Conservation (phyloP, 2,797 vertebrate genomes). For the Chromis chromis region DNA sequence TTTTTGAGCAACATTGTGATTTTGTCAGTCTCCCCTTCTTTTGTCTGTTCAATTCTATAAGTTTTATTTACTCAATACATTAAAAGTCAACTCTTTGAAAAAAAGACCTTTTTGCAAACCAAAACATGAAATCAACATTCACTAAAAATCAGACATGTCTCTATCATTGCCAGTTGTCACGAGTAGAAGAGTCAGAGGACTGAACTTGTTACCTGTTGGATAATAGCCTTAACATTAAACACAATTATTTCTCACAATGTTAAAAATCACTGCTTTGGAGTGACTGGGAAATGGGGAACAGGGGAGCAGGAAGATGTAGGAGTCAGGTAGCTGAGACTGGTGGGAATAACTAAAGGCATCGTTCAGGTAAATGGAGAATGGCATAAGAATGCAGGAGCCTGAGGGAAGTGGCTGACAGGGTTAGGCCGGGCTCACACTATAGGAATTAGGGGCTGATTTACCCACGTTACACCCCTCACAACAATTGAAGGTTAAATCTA, state of each 20-base stretch:
- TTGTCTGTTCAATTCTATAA: not conserved
- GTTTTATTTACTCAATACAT: not conserved
- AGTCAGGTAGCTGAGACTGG: too few relatives aligned
- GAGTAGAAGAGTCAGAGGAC: not conserved
- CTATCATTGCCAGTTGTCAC: not conserved
- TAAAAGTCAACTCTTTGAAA: not conserved
- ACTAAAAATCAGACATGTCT: not conserved
- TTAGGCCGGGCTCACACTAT: too few relatives aligned
- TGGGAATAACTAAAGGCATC: not conserved
- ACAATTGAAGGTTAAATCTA: too few relatives aligned
- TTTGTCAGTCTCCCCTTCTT: not conserved
- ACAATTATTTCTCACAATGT: not conserved
- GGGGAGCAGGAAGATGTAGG: not conserved
- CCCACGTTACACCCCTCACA: too few relatives aligned
- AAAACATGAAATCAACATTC: conserved; percentile 14
- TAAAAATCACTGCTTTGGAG: not conserved
- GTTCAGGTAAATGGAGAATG: not conserved
- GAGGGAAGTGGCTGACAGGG: not conserved
- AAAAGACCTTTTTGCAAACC: too few relatives aligned
- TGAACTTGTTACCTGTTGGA: not conserved
- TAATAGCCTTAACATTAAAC: conserved; percentile 16
- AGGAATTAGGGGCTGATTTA: too few relatives aligned
- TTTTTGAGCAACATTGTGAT: conserved; percentile 15
- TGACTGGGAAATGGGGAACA: not conserved
- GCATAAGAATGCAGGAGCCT: not conserved